These are phyloP conservation scores for Lacanobia wlatinum DNA, from an alignment of 2,888 invertebrate species.

Conservation along the genomic window DNA sequence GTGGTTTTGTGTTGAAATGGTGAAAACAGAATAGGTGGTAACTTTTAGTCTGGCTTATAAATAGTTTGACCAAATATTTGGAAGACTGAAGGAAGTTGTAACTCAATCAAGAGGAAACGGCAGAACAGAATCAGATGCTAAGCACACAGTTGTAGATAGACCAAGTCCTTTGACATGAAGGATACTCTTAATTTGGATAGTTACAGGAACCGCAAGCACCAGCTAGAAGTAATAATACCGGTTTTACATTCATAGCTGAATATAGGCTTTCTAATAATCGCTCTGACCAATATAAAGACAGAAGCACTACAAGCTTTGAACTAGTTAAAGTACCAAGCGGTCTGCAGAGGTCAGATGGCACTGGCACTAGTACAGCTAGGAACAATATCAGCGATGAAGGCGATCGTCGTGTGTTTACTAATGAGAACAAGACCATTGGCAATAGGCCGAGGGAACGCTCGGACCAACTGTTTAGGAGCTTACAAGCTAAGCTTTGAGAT, in stretches of 20 bases:
- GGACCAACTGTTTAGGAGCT: background rate
- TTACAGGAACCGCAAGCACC: background rate
- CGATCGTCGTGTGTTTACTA: constrained; percentile 32
- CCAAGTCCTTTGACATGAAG: background rate
- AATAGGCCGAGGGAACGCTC: background rate
- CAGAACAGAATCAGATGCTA: background rate
- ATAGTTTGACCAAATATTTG: background rate
- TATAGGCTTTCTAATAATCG: background rate
- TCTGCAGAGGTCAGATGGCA: constrained; percentile 1
- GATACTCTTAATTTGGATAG: background rate
- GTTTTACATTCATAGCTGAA: background rate
- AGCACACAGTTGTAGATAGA: background rate
- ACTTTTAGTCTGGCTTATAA: background rate
- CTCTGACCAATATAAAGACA: background rate
- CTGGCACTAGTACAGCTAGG: constrained; percentile 18
- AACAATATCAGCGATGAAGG: background rate
- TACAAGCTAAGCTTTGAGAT: background rate
- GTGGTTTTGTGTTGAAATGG: background rate
- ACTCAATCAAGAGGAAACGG: background rate
- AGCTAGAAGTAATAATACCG: background rate
- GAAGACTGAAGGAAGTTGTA: accelerated
- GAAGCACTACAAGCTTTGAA: constrained; percentile 1
- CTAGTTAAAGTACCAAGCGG: background rate
- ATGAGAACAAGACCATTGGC: constrained; percentile 25
- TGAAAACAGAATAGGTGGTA: background rate